A percentile compares a stretch with the other conserved stretches of the same genome.
Evolutionary conservation across 2,888 invertebrate species (phyloP).

Genomic region (Melangyna quadrimaculata): DNA sequence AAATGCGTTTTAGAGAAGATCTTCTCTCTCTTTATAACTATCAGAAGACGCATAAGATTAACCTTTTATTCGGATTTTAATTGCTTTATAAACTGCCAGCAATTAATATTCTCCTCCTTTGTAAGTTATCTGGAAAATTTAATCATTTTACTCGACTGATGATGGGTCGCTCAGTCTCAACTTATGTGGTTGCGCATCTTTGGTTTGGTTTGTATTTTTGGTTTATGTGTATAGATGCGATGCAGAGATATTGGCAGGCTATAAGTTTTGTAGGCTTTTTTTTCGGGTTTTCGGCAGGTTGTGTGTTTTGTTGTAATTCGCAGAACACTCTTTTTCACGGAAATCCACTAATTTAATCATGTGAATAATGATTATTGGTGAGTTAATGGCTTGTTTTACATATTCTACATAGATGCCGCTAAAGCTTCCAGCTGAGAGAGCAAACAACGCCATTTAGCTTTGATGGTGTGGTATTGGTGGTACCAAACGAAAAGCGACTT

Average conservation of each 20-base stretch:
- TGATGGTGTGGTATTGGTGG: neutral
- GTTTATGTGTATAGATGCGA: slow-evolving; percentile 53
- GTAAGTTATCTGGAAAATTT: slow-evolving; percentile 66
- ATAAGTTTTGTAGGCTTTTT: slow-evolving; percentile 38
- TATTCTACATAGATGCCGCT: slow-evolving; percentile 63
- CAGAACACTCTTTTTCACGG: slow-evolving; percentile 61
- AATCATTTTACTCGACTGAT: slow-evolving; percentile 58
- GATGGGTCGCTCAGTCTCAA: neutral
- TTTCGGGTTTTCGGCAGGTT: slow-evolving; percentile 5
- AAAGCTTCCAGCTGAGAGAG: slow-evolving; percentile 40
- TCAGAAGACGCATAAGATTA: slow-evolving; percentile 50
- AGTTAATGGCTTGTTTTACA: slow-evolving; percentile 81
- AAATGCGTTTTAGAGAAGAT: slow-evolving; percentile 36
- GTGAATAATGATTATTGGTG: slow-evolving; percentile 81
- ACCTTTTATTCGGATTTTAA: slow-evolving; percentile 68
- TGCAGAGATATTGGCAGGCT: slow-evolving; percentile 56
- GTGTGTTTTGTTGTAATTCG: slow-evolving; percentile 34
- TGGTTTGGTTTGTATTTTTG: too few species aligned
- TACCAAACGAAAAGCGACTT: slow-evolving; percentile 22
- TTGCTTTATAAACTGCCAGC: slow-evolving; percentile 71
- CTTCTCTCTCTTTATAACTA: slow-evolving; percentile 35
- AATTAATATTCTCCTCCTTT: slow-evolving; percentile 60
- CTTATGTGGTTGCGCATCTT: neutral
- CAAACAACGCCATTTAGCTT: slow-evolving; percentile 5
- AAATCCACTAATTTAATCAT: slow-evolving; percentile 64